phyloP scores from a whole-genome alignment of 2,888 invertebrate genomes.

The Meiosimyza decipiens region DNA sequence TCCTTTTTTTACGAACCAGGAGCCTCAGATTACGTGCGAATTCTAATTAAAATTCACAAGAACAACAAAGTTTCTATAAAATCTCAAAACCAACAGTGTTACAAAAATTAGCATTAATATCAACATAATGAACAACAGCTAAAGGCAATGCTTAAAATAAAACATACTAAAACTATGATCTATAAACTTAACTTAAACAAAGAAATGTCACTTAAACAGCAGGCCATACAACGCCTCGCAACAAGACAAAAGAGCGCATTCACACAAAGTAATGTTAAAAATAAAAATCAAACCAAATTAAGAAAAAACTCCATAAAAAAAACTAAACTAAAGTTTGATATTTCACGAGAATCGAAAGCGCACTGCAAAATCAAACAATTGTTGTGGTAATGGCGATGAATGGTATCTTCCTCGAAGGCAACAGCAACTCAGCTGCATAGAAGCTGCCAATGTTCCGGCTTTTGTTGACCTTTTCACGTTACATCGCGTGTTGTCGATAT shows the following conservation, averaged over 20 bases:
- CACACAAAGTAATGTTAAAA: background rate
- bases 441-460: too few relatives aligned
- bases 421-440: background rate
- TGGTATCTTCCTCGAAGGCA: background rate
- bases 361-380: background rate
- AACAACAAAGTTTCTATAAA: too few relatives aligned
- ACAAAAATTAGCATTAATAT: too few relatives aligned
- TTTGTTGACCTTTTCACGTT: slow-evolving; percentile 25
- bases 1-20: too few relatives aligned
- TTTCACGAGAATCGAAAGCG: slow-evolving; percentile 20
- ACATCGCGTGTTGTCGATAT: slow-evolving; percentile 22
- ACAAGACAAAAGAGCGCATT: background rate
- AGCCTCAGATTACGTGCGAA: too few relatives aligned
- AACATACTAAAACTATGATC: too few relatives aligned
- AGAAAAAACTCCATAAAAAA: background rate
- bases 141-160: too few relatives aligned
- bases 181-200: too few relatives aligned
- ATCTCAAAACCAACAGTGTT: too few relatives aligned
- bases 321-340: background rate
- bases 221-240: background rate
- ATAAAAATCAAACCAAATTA: background rate
- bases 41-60: too few relatives aligned
- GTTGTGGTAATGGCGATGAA: too few relatives aligned
- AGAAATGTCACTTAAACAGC: background rate
- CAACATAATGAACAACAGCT: too few relatives aligned